phyloP scores from a whole-genome alignment of 1,140 invertebrate genomes.

The Drosophila watanabei region DNA sequence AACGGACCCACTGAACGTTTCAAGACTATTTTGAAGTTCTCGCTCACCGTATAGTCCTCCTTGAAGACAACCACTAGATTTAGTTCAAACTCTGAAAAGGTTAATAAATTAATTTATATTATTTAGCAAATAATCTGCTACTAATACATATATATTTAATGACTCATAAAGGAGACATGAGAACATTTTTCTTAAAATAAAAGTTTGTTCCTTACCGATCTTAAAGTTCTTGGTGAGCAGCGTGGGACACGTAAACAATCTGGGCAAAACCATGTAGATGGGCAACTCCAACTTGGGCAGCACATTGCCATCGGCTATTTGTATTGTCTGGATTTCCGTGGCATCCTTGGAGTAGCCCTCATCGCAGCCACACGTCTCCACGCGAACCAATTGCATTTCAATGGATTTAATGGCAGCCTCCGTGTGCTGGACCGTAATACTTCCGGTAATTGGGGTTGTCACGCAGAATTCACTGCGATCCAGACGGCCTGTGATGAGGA shows the following conservation, averaged over 20 bases:
- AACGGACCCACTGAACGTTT: slow-evolving; percentile 62
- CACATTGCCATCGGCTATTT: slow-evolving; percentile 97
- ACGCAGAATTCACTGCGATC: slow-evolving; percentile 94
- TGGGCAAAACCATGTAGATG: slow-evolving; percentile 97
- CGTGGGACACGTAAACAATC: slow-evolving; percentile 98
- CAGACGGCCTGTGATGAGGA: slow-evolving; percentile 93
- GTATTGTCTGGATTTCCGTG: slow-evolving; percentile 99
- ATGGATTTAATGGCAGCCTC: slow-evolving; percentile 95
- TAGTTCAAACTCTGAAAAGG: slow-evolving; percentile 96
- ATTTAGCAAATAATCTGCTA: slow-evolving; percentile 31
- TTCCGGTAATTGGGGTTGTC: slow-evolving; percentile 95
- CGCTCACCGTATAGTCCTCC: slow-evolving; percentile 97
- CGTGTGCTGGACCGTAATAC: slow-evolving; percentile 91
- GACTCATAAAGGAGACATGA: no score
- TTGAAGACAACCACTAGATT: slow-evolving; percentile 97
- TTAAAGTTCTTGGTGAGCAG: slow-evolving; percentile 97
- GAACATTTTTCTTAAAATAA: neutral
- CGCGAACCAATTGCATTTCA: slow-evolving; percentile 96
- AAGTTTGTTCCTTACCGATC: slow-evolving; percentile 90
- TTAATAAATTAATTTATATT: slow-evolving; percentile 49
- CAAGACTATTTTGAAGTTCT: slow-evolving; percentile 92
- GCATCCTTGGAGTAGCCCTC: slow-evolving; percentile 98
- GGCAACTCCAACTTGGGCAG: slow-evolving; percentile 93
- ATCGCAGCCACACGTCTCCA: slow-evolving; percentile 98
- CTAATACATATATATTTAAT: no score